phyloP scores from a whole-genome alignment of 2,113 vertebrate species.

The Silurus asotus region DNA sequence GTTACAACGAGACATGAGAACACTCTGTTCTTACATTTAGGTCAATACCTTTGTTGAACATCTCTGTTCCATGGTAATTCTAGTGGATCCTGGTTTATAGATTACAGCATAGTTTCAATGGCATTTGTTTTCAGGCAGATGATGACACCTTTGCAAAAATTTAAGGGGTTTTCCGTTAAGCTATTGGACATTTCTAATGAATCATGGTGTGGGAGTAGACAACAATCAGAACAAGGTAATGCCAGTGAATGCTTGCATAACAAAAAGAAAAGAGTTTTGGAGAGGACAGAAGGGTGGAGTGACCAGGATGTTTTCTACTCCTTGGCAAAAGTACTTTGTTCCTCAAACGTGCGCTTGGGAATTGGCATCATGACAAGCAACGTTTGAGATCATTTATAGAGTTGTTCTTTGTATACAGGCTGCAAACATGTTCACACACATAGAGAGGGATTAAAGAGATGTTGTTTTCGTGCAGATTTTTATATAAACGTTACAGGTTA shows the following conservation, averaged over 20 bases:
- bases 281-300: not conserved
- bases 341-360: not conserved
- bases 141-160: not conserved
- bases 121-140: not conserved
- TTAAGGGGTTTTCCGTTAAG: not conserved
- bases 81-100: not conserved
- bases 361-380: not conserved
- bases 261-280: constrained; percentile 11
- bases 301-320: constrained; percentile 19
- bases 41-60: constrained; percentile 22
- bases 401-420: not conserved
- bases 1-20: constrained; percentile 48
- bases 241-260: constrained; percentile 1
- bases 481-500: not conserved
- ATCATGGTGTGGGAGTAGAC: constrained; percentile 2
- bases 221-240: not conserved
- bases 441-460: not conserved
- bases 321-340: constrained; percentile 9
- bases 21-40: constrained; percentile 31
- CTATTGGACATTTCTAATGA: constrained; percentile 21
- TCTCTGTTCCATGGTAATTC: constrained; percentile 8
- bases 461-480: not conserved
- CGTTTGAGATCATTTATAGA: not conserved
- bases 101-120: not conserved
- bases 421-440: not conserved